phyloP scores from a whole-genome alignment of 2,797 vertebrate species.

The Scleropages formosus region DNA sequence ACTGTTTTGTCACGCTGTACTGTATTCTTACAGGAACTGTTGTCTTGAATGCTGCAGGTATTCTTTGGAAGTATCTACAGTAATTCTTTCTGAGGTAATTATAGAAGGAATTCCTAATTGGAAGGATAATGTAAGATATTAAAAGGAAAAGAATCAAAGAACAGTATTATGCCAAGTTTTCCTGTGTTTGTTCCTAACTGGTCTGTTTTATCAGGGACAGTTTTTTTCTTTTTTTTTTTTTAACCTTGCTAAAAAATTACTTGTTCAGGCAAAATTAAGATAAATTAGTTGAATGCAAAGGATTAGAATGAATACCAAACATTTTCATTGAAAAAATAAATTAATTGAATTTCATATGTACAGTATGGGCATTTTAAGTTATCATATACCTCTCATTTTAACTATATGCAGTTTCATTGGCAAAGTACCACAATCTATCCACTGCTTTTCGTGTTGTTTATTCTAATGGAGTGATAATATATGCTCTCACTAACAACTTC shows the following conservation, averaged over 20 bases:
- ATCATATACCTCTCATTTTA: too few species aligned
- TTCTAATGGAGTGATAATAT: too few species aligned
- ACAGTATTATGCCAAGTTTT: neutral
- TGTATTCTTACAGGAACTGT: constrained; percentile 10
- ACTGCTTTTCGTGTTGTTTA: too few species aligned
- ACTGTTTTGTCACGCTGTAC: constrained; percentile 44
- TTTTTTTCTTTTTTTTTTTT: neutral
- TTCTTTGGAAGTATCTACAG: constrained; percentile 23
- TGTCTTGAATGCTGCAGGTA: constrained; percentile 1
- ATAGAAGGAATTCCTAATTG: constrained; percentile 12
- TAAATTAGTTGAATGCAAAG: neutral
- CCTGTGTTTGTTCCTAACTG: neutral
- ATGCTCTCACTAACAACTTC: too few species aligned
- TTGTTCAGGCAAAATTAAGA: neutral
- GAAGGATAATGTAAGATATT: neutral
- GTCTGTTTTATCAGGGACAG: neutral
- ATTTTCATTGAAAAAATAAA: constrained; percentile 20
- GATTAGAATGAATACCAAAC: neutral
- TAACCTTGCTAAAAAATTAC: neutral
- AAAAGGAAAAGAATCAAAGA: neutral
- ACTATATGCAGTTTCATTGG: too few species aligned
- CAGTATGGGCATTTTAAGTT: too few species aligned
- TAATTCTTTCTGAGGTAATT: constrained; percentile 27
- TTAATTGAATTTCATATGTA: neutral
- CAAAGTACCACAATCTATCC: too few species aligned